A percentile compares a stretch with the other conserved stretches of the same genome.
Conservation (phyloP, 2,888 invertebrate species). For the Eupithecia subfuscata region DNA sequence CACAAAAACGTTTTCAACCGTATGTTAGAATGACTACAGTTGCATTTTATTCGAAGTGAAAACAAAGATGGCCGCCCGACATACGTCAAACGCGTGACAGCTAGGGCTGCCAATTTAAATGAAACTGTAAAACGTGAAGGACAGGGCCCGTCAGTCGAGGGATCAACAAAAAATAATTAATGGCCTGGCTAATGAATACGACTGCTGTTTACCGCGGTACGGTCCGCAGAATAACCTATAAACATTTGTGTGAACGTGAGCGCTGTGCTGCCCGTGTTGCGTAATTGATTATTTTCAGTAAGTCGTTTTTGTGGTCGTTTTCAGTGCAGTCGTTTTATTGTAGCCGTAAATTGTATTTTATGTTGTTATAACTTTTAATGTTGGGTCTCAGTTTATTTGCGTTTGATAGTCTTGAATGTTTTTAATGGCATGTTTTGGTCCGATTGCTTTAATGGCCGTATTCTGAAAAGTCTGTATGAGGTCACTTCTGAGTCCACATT, state of each 20-base stretch:
- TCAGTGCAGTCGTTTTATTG: slow-evolving; percentile 35
- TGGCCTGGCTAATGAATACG: slow-evolving; percentile 76
- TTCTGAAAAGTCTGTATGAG: slow-evolving; percentile 10
- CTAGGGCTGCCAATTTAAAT: slow-evolving; percentile 69
- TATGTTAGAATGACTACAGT: slow-evolving; percentile 16
- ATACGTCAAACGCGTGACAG: slow-evolving; percentile 52
- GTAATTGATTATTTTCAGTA: slow-evolving; percentile 41
- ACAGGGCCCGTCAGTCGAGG: slow-evolving; percentile 62
- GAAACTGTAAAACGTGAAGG: slow-evolving; percentile 65
- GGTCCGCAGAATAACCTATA: slow-evolving; percentile 44
- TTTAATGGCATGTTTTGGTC: slow-evolving; percentile 14
- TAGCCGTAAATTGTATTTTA: slow-evolving; percentile 31
- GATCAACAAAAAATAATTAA: slow-evolving; percentile 81
- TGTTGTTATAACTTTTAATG: slow-evolving; percentile 35
- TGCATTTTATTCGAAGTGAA: slow-evolving; percentile 19
- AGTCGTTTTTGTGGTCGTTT: slow-evolving; percentile 34
- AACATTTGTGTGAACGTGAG: slow-evolving; percentile 38
- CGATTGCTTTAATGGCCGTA: slow-evolving; percentile 23
- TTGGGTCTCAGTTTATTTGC: slow-evolving; percentile 33
- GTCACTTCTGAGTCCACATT: slow-evolving; percentile 2
- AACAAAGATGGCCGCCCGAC: slow-evolving; percentile 45
- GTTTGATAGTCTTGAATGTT: slow-evolving; percentile 27
- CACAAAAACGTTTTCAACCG: slow-evolving; percentile 22
- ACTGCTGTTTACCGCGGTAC: slow-evolving; percentile 57
- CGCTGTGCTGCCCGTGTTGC: slow-evolving; percentile 20